These are phyloP conservation scores for Channallabes apus DNA, from an alignment of 2,797 vertebrate species.

Conservation along the genomic window DNA sequence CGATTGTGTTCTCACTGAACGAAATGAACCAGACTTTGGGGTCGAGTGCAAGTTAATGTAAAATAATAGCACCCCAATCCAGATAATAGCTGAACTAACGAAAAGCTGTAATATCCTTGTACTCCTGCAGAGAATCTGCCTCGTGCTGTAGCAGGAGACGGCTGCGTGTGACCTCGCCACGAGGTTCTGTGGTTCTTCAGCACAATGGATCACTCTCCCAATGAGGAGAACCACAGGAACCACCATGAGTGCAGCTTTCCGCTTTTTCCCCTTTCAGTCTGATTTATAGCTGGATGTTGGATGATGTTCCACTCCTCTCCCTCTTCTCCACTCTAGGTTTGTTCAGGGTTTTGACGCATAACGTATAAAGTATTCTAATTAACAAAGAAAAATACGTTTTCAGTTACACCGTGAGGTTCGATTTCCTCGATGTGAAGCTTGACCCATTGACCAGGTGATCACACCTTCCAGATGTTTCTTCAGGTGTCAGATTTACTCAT, in stretches of 20 bases:
- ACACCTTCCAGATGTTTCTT: not conserved
- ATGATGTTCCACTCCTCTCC: not conserved
- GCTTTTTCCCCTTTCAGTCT: not conserved
- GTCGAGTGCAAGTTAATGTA: no score
- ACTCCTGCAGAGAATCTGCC: no score
- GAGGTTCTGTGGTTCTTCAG: constrained; percentile 3
- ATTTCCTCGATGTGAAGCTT: not conserved
- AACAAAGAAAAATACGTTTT: not conserved
- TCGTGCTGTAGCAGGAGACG: not conserved
- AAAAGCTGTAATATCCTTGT: no score
- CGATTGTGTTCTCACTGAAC: no score
- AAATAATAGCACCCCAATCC: no score
- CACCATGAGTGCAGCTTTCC: not conserved
- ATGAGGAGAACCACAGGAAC: constrained; percentile 8
- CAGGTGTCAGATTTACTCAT: not conserved
- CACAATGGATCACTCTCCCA: not conserved
- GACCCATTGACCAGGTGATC: not conserved
- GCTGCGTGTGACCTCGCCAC: not conserved
- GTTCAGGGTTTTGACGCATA: not conserved
- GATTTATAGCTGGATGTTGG: not conserved
- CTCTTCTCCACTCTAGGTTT: not conserved
- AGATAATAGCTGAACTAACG: no score
- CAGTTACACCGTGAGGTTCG: not conserved
- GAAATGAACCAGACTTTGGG: no score
- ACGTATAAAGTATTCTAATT: no score